Conservation (phyloP, 2,797 vertebrate species). For the Natrix natrix region DNA sequence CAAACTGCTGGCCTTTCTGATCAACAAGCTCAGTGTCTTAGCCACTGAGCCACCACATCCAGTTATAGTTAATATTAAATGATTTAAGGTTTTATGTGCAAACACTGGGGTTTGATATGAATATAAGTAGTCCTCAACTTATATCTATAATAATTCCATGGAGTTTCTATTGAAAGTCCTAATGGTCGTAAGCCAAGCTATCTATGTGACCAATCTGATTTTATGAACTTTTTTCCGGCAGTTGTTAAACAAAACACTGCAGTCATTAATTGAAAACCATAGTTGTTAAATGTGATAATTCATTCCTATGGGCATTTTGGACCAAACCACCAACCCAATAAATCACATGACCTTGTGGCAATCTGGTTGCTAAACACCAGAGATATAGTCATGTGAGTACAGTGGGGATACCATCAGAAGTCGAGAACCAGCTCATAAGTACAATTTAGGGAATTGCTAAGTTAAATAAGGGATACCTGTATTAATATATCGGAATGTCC, state of each 20-base stretch:
- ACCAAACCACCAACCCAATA: not conserved
- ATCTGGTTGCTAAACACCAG: not conserved
- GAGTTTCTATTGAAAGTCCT: not conserved
- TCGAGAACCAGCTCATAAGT: not conserved
- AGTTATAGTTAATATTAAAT: not conserved
- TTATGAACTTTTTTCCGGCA: not conserved
- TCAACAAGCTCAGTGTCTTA: no score
- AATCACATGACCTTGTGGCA: not conserved
- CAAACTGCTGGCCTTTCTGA: no score
- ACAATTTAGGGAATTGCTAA: not conserved
- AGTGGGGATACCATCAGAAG: not conserved
- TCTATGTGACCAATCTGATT: not conserved
- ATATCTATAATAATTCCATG: not conserved
- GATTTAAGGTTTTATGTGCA: not conserved
- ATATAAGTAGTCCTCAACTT: not conserved
- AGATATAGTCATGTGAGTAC: not conserved
- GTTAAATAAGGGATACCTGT: not conserved
- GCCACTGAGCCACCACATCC: no score
- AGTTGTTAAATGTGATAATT: not conserved
- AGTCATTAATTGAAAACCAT: not conserved
- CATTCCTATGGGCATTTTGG: not conserved
- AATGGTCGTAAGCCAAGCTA: not conserved
- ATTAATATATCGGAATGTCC: not conserved
- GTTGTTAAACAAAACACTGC: not conserved
- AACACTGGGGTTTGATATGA: not conserved